phyloP scores from a whole-genome alignment of 2,113 vertebrate species.

The cat (Felis catus) region DNA sequence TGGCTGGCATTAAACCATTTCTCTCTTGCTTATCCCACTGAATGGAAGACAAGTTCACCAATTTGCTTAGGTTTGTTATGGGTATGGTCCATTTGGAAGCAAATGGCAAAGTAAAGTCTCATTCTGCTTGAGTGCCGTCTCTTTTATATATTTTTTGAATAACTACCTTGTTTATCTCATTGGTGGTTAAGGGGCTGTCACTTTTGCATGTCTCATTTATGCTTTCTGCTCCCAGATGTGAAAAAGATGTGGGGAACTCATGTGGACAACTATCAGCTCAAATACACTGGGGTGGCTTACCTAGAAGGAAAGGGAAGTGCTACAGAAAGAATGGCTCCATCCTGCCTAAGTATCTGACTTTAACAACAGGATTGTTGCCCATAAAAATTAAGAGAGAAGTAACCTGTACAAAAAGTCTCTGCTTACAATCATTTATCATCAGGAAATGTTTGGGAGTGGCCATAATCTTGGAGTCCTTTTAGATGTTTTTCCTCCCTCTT shows the following conservation, averaged over 20 bases:
- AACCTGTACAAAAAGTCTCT: background rate
- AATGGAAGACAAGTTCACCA: background rate
- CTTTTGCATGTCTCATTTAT: background rate
- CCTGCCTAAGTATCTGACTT: background rate
- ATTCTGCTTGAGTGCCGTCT: background rate
- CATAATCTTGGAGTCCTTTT: background rate
- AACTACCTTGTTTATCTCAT: background rate
- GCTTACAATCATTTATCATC: background rate
- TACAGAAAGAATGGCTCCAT: background rate
- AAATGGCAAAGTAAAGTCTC: background rate
- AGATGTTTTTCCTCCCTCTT: background rate
- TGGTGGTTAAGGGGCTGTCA: background rate
- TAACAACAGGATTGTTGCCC: background rate
- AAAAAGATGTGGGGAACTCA: background rate
- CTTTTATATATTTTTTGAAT: background rate
- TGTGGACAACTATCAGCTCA: background rate
- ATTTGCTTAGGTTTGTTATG: background rate
- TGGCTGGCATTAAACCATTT: background rate
- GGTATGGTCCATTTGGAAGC: background rate
- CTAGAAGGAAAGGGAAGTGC: background rate
- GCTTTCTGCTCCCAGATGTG: background rate
- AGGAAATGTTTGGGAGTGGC: background rate
- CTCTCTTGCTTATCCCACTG: background rate
- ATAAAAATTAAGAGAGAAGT: background rate
- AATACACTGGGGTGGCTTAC: background rate